A percentile compares a stretch with the other conserved stretches of the same genome.
These are phyloP conservation scores for Pelodytes ibericus DNA, from an alignment of 2,797 vertebrate genomes.

Conservation along the genomic window DNA sequence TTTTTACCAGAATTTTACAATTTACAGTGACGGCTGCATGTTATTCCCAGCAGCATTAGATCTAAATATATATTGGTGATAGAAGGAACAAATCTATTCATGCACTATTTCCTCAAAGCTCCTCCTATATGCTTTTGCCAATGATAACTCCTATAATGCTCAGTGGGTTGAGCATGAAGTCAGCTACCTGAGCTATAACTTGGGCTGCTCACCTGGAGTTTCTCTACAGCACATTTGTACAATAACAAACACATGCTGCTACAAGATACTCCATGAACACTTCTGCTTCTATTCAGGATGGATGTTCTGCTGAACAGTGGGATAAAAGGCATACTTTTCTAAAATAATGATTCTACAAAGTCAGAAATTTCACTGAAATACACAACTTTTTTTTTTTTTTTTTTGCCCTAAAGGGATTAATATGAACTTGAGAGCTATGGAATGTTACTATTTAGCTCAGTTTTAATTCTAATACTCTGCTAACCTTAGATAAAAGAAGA, in stretches of 20 bases:
- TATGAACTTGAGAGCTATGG: conserved; percentile 16
- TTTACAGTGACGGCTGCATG: too few species aligned
- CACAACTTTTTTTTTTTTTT: conserved; percentile 8
- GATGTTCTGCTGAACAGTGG: conserved; percentile 3
- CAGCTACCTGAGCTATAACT: background rate
- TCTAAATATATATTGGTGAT: too few species aligned
- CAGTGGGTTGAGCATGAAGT: background rate
- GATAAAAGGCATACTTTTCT: conserved; percentile 2
- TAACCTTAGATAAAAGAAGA: conserved; percentile 36
- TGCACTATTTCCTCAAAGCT: too few species aligned
- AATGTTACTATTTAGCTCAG: conserved; percentile 7
- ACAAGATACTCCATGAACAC: conserved; percentile 18
- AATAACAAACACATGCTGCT: background rate
- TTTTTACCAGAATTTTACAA: too few species aligned
- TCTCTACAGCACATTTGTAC: background rate
- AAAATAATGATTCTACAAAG: conserved; percentile 24
- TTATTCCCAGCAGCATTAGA: too few species aligned
- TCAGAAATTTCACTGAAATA: conserved; percentile 5
- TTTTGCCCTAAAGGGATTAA: conserved; percentile 37
- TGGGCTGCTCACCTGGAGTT: background rate
- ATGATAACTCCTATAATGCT: background rate
- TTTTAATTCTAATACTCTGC: background rate
- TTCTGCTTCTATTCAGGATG: background rate
- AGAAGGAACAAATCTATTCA: too few species aligned
- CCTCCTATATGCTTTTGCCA: too few species aligned